Percentiles rank a stretch among this genome's conserved stretches.
These are phyloP conservation scores for Cerastoderma edule DNA, from an alignment of 2,888 invertebrate species.

Conservation along the genomic window DNA sequence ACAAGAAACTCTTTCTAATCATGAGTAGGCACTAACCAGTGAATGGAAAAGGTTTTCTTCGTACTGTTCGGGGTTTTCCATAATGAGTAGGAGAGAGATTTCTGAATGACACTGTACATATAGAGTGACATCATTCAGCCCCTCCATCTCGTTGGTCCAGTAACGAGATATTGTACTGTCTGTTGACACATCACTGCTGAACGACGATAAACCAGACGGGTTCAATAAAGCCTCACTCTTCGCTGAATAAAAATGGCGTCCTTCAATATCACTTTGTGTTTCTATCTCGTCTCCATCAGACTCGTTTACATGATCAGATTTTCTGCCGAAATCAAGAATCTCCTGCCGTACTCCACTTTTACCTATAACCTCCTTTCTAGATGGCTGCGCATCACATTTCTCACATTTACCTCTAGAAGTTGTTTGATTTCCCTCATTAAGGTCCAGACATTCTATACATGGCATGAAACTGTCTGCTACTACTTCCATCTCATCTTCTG, in stretches of 20 bases:
- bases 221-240: constrained; percentile 4
- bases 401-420: constrained; percentile 28
- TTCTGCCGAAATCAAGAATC: constrained; percentile 44
- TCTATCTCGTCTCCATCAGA: constrained; percentile 45
- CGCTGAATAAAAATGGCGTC: constrained; percentile 9
- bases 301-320: constrained; percentile 18
- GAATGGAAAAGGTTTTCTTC: constrained; percentile 66
- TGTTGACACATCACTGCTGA: constrained; percentile 53
- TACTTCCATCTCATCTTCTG: constrained; percentile 44
- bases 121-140: constrained; percentile 69
- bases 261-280: constrained; percentile 16
- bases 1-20: not conserved
- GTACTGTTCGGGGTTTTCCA: constrained; percentile 66
- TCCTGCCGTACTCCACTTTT: constrained; percentile 32
- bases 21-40: constrained; percentile 67
- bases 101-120: constrained; percentile 79
- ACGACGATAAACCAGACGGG: constrained; percentile 24
- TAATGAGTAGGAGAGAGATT: constrained; percentile 72
- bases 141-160: constrained; percentile 66
- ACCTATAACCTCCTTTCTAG: constrained; percentile 34
- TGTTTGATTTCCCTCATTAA: constrained; percentile 1
- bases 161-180: constrained; percentile 56
- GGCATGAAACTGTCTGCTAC: constrained; percentile 29
- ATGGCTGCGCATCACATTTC: constrained; percentile 33
- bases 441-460: constrained; percentile 55